Percentiles rank a stretch among this genome's conserved stretches.
These are phyloP conservation scores for Lanius collurio DNA, from an alignment of 2,113 vertebrate species.

Conservation along the genomic window DNA sequence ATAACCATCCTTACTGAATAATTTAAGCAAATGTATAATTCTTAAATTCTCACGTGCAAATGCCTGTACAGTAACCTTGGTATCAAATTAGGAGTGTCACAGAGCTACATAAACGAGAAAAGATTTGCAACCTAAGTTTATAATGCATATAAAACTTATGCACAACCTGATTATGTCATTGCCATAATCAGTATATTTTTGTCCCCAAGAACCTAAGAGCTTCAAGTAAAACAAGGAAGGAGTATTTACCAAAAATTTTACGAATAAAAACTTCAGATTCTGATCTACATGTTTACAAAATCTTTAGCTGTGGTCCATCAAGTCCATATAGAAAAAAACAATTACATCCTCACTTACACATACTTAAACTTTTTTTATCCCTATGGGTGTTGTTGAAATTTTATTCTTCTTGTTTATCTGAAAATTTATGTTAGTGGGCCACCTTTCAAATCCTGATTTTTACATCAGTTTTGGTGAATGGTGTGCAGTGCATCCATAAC, in stretches of 20 bases:
- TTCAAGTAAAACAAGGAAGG: neutral
- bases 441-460: neutral
- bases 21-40: neutral
- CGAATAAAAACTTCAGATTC: neutral
- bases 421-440: neutral
- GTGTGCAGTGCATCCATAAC: neutral
- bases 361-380: neutral
- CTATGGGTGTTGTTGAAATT: fast-evolving
- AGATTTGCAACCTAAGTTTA: neutral
- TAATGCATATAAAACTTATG: neutral
- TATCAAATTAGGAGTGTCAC: neutral
- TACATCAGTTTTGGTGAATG: neutral
- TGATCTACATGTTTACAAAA: neutral
- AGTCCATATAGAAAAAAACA: neutral
- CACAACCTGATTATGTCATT: neutral
- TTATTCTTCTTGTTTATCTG: neutral
- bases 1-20: neutral
- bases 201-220: neutral
- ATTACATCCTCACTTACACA: neutral
- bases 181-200: neutral
- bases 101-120: neutral
- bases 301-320: neutral
- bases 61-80: neutral
- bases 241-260: neutral
- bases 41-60: slow-evolving; percentile 38